Percentiles rank a stretch among this genome's conserved stretches.
Evolutionary conservation across 2,888 invertebrate species (phyloP).

Genomic region (Agrilus mali): DNA sequence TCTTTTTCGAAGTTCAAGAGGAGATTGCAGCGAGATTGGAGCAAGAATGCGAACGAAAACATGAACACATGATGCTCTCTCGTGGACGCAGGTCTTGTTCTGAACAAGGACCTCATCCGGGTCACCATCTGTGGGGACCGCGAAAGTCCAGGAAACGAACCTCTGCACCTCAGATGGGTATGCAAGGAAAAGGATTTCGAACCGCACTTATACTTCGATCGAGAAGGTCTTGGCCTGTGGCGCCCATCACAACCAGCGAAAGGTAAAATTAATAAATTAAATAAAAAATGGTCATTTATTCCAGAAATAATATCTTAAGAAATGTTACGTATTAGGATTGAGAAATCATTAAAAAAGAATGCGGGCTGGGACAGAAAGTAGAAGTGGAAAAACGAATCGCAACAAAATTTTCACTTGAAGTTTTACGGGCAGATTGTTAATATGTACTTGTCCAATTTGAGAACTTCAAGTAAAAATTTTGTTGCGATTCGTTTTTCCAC

Average conservation of each 20-base stretch:
- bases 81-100: constrained; percentile 52
- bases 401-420: too few species aligned
- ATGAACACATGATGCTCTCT: constrained; percentile 37
- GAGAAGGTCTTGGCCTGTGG: constrained; percentile 64
- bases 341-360: too few species aligned
- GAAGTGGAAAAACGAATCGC: too few species aligned
- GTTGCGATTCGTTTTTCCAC: too few species aligned
- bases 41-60: constrained; percentile 30
- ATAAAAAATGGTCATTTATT: too few species aligned
- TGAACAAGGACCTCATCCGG: constrained; percentile 59
- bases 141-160: constrained; percentile 54
- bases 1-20: constrained; percentile 30
- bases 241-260: constrained; percentile 45
- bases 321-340: too few species aligned
- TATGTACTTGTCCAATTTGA: too few species aligned
- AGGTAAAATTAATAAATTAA: constrained; percentile 34
- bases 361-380: too few species aligned
- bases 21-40: constrained; percentile 27
- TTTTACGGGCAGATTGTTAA: too few species aligned
- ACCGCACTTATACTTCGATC: constrained; percentile 55
- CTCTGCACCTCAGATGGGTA: constrained; percentile 59
- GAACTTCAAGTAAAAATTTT: too few species aligned
- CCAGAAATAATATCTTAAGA: too few species aligned
- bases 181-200: constrained; percentile 37
- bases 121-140: constrained; percentile 52